Conservation (phyloP, 2,888 invertebrate species). For the Glaucopsyche alexis region DNA sequence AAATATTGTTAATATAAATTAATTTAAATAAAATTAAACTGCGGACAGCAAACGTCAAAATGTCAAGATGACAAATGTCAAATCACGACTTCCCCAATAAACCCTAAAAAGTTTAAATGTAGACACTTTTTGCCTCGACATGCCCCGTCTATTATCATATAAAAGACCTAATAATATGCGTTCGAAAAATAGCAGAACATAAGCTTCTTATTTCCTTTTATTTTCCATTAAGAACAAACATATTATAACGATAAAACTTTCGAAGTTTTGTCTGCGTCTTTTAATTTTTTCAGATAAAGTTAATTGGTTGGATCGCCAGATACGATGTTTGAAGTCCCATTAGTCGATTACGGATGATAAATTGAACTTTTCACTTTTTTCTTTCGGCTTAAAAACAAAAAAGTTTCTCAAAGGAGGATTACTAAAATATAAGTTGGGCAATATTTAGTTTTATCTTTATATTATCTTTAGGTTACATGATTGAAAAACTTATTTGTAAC, state of each 20-base stretch:
- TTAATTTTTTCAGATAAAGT: constrained; percentile 24
- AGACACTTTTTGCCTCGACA: no score
- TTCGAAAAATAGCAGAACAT: not conserved
- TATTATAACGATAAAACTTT: constrained; percentile 25
- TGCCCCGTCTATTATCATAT: no score
- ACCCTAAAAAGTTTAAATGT: no score
- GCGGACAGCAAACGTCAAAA: no score
- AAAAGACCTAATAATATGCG: no score
- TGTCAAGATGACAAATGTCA: no score
- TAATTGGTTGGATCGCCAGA: constrained; percentile 7
- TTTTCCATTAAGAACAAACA: constrained; percentile 18
- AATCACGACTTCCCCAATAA: no score
- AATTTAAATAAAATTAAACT: no score
- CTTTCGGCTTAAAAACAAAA: not conserved
- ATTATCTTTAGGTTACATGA: not conserved
- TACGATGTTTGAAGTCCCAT: not conserved
- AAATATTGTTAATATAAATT: no score
- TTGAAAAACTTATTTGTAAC: not conserved
- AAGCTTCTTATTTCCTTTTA: not conserved
- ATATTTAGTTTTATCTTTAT: not conserved
- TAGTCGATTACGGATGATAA: constrained; percentile 17
- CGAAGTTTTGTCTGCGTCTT: constrained; percentile 16
- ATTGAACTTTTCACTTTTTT: constrained; percentile 5
- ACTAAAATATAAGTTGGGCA: not conserved
- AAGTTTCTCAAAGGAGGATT: constrained; percentile 6